Evolutionary conservation across 2,113 vertebrate genomes (phyloP).

Genomic region (Antechinus stuartii): DNA sequence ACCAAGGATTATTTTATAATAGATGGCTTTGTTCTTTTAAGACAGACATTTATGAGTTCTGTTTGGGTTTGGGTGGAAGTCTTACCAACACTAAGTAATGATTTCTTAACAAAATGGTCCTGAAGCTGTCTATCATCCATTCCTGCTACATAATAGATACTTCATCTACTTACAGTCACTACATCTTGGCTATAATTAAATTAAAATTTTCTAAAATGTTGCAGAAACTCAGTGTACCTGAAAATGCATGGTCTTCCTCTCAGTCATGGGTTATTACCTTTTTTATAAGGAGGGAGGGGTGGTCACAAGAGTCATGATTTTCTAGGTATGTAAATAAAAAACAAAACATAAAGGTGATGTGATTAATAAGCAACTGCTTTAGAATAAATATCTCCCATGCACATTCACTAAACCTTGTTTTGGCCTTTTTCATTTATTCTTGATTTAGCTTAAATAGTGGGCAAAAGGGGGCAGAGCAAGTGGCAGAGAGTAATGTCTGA

Average conservation of each 20-base stretch:
- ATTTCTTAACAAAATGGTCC: constrained; percentile 69
- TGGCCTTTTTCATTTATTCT: neutral
- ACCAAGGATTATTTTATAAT: constrained; percentile 67
- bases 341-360: constrained; percentile 1
- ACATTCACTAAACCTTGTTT: neutral
- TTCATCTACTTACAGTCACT: constrained; percentile 57
- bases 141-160: neutral
- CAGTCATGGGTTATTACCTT: neutral
- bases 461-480: too few relatives aligned
- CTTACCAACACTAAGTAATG: constrained; percentile 72
- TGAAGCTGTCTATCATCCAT: constrained; percentile 70
- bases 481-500: too few relatives aligned
- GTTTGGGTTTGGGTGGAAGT: constrained; percentile 76
- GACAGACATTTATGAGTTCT: constrained; percentile 63
- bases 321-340: neutral
- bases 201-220: constrained; percentile 53
- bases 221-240: neutral
- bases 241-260: neutral
- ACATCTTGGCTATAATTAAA: constrained; percentile 58
- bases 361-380: neutral
- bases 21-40: constrained; percentile 78
- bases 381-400: constrained; percentile 30
- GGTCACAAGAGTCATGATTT: neutral
- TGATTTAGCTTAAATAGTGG: neutral
- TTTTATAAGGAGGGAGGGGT: neutral